phyloP scores from a whole-genome alignment of 1,140 invertebrate genomes.

The Habropoda laboriosa region DNA sequence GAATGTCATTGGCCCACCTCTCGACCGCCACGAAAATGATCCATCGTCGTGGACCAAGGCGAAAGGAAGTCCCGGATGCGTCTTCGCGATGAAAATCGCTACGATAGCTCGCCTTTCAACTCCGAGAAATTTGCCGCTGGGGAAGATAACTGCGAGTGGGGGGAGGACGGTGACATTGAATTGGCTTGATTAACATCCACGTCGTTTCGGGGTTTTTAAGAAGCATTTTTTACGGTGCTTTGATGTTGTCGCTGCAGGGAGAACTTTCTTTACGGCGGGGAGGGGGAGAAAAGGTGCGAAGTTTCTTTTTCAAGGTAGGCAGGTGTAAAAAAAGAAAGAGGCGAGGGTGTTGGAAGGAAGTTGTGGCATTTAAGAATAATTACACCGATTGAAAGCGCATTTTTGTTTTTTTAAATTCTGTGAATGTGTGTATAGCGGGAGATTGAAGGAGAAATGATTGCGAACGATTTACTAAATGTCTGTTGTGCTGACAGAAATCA shows the following conservation, averaged over 20 bases:
- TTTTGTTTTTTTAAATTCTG: too few relatives aligned
- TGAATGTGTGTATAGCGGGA: too few relatives aligned
- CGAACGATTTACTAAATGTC: too few relatives aligned
- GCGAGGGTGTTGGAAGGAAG: too few relatives aligned
- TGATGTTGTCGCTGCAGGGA: not conserved
- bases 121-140: not conserved
- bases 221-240: not conserved
- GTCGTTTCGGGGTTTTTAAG: not conserved
- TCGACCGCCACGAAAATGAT: conserved; percentile 23
- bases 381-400: too few relatives aligned
- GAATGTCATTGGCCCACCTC: conserved; percentile 53
- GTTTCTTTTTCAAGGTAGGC: too few relatives aligned
- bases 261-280: not conserved
- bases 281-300: not conserved
- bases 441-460: too few relatives aligned
- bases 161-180: not conserved
- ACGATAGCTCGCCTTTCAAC: conserved; percentile 30
- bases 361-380: too few relatives aligned
- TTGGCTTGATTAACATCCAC: conserved; percentile 26
- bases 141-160: not conserved
- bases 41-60: not conserved
- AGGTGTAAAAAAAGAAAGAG: too few relatives aligned
- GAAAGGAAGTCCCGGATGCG: conserved; percentile 18
- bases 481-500: too few relatives aligned
- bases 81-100: conserved; percentile 20